Evolutionary conservation across 2,797 vertebrate genomes (phyloP).

Genomic region (Smutsia temminckii): DNA sequence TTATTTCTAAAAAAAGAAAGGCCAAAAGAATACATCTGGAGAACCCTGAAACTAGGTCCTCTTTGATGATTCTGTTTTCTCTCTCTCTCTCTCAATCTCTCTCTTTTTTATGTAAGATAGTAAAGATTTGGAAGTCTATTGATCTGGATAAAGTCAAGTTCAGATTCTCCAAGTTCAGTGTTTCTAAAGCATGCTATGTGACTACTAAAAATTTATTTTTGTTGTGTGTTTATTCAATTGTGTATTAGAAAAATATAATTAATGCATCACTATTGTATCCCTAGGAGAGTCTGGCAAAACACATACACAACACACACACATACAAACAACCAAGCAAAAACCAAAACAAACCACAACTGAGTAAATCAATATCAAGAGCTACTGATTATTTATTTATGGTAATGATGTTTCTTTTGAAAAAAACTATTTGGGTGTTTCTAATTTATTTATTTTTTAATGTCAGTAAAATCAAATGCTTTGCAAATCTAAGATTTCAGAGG

Average conservation of each 20-base stretch:
- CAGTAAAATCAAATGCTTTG: neutral
- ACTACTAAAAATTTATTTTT: neutral
- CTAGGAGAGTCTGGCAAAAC: neutral
- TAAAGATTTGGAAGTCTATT: neutral
- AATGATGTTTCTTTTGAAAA: neutral
- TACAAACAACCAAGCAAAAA: neutral
- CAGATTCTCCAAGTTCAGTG: neutral
- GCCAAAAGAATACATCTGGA: neutral
- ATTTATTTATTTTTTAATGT: no score
- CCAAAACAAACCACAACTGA: neutral
- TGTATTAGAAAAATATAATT: neutral
- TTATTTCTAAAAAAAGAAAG: neutral
- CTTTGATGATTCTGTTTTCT: neutral
- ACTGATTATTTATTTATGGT: neutral
- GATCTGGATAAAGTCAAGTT: neutral
- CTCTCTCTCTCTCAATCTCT: neutral
- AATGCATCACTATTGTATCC: neutral
- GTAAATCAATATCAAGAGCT: neutral
- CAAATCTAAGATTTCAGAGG: neutral
- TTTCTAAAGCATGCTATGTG: neutral
- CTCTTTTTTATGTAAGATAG: neutral
- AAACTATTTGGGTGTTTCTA: neutral
- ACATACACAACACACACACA: neutral
- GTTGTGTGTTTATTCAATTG: neutral
- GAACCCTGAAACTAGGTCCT: neutral